phyloP scores from a whole-genome alignment of 2,888 invertebrate genomes.

The Yponomeuta malinellus region DNA sequence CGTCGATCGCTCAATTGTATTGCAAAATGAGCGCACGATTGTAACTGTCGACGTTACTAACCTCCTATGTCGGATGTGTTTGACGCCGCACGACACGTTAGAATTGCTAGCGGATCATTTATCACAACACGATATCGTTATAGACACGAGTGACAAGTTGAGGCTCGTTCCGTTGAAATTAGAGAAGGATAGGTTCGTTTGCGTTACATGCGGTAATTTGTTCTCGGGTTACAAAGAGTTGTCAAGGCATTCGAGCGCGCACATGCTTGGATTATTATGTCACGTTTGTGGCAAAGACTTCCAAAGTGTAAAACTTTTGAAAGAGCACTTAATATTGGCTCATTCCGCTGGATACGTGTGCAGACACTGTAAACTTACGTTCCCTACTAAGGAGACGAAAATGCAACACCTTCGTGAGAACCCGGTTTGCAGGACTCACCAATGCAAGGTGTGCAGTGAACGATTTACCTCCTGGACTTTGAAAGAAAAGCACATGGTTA shows the following conservation, averaged over 20 bases:
- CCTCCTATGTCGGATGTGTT: conserved; percentile 9
- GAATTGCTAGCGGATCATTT: conserved; percentile 29
- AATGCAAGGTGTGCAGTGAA: conserved; percentile 17
- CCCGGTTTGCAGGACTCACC: conserved; percentile 18
- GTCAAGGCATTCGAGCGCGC: conserved; percentile 12
- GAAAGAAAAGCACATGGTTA: conserved; percentile 18
- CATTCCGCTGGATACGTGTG: conserved; percentile 9
- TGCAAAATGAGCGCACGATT: not conserved
- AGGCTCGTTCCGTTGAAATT: conserved; percentile 11
- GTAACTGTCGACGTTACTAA: conserved; percentile 10
- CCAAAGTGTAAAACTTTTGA: conserved; percentile 16
- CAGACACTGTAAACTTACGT: conserved; percentile 18
- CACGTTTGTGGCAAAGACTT: conserved; percentile 21
- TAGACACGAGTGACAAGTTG: conserved; percentile 22
- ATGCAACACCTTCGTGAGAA: conserved; percentile 18
- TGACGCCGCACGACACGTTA: conserved; percentile 23
- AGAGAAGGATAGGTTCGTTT: not conserved
- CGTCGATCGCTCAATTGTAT: not conserved
- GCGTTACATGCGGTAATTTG: conserved; percentile 14
- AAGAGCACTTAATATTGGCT: conserved; percentile 15
- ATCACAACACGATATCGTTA: conserved; percentile 20
- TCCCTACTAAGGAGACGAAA: conserved; percentile 16
- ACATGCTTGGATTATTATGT: conserved; percentile 18
- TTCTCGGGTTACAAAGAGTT: conserved; percentile 11
- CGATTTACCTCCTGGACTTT: conserved; percentile 16